Conservation (phyloP, 2,888 invertebrate genomes). For the Salticus scenicus region DNA sequence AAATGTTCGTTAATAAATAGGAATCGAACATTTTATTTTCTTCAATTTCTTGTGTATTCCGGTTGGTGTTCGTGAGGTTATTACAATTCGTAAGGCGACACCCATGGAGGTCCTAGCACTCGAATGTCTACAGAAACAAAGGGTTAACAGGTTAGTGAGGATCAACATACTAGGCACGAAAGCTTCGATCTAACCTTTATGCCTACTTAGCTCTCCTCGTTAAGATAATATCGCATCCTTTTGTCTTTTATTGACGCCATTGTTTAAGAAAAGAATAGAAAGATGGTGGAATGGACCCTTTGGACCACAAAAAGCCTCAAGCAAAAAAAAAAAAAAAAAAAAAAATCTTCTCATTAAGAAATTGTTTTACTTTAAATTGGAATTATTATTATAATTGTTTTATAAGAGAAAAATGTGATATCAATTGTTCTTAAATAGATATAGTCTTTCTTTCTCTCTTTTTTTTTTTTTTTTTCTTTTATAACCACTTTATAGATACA, state of each 20-base stretch:
- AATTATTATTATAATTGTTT: conserved; percentile 60
- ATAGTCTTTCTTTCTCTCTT: too few species aligned
- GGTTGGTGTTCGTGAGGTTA: conserved; percentile 8
- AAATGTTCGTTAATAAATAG: conserved; percentile 39
- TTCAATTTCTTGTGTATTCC: conserved; percentile 8
- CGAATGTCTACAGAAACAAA: conserved; percentile 37
- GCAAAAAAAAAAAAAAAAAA: conserved; percentile 24
- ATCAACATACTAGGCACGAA: conserved; percentile 43
- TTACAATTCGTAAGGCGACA: conserved; percentile 38
- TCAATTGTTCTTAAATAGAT: too few species aligned
- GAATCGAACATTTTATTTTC: conserved; percentile 51
- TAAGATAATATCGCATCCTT: conserved; percentile 46
- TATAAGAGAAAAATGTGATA: conserved; percentile 41
- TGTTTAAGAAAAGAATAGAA: conserved; percentile 29
- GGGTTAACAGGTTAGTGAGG: conserved; percentile 48
- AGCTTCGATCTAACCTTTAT: conserved; percentile 34
- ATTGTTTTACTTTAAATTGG: conserved; percentile 29
- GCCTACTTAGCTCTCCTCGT: conserved; percentile 44
- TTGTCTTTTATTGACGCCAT: conserved; percentile 54
- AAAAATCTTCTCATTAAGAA: conserved; percentile 32
- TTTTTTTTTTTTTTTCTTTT: too few species aligned
- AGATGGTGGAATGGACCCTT: not conserved
- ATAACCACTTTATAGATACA: too few species aligned
- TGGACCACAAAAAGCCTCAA: conserved; percentile 2
- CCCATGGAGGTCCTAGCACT: conserved; percentile 26